Percentiles rank a stretch among this genome's conserved stretches.
phyloP scores from a whole-genome alignment of 2,797 vertebrate species.

The Chrosomus eos region DNA sequence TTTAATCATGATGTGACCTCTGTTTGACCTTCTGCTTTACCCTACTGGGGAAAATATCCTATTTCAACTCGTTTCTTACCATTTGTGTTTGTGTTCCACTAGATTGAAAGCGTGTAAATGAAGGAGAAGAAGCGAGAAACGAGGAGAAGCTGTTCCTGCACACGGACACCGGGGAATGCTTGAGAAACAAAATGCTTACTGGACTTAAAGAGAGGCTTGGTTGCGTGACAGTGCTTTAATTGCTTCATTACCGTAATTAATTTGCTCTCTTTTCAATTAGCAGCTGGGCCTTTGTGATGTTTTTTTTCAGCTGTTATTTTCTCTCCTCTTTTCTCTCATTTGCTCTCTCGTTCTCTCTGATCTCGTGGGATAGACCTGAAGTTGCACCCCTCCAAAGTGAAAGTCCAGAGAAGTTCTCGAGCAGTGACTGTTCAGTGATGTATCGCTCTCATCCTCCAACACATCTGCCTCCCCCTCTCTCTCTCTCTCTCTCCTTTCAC shows the following conservation, averaged over 20 bases:
- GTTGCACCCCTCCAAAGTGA: not conserved
- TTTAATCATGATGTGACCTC: not conserved
- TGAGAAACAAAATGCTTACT: slow-evolving; percentile 48
- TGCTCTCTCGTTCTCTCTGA: slow-evolving; percentile 9
- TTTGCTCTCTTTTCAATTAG: slow-evolving; percentile 67
- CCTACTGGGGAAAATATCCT: not conserved
- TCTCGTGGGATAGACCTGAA: slow-evolving; percentile 23
- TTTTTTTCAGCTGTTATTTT: slow-evolving; percentile 53
- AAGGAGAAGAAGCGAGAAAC: not conserved
- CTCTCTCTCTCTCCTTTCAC: not conserved
- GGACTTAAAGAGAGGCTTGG: slow-evolving; percentile 53
- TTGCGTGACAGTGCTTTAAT: slow-evolving; percentile 64
- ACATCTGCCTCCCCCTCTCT: not conserved
- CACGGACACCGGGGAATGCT: slow-evolving; percentile 43
- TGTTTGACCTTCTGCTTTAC: not conserved
- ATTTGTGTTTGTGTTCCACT: not conserved
- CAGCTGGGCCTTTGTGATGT: slow-evolving; percentile 55
- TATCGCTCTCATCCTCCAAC: not conserved
- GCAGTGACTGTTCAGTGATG: not conserved
- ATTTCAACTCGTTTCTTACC: not conserved
- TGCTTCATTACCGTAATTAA: slow-evolving; percentile 67
- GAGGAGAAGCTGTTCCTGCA: not conserved
- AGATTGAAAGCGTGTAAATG: slow-evolving; percentile 6
- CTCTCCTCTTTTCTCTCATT: slow-evolving; percentile 25
- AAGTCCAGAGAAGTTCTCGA: slow-evolving; percentile 5